A percentile compares a stretch with the other conserved stretches of the same genome.
Evolutionary conservation across 2,113 vertebrate species (phyloP).

Genomic region (Fulica atra): DNA sequence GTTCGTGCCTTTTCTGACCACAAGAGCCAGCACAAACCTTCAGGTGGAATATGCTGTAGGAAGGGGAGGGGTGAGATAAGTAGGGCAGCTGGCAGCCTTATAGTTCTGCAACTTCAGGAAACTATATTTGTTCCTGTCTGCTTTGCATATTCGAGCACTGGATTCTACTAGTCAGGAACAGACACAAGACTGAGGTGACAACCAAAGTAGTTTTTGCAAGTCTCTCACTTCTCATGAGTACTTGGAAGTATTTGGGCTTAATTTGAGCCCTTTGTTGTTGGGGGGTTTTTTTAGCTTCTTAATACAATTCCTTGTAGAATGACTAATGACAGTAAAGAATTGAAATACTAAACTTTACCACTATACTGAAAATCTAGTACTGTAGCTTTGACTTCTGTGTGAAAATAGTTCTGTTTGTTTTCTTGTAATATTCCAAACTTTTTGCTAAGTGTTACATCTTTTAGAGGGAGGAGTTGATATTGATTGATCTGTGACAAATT

Average conservation of each 20-base stretch:
- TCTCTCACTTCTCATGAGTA: fast-evolving
- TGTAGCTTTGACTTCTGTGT: background rate
- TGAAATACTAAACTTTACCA: background rate
- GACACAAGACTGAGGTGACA: background rate
- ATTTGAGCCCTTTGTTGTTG: background rate
- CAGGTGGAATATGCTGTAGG: background rate
- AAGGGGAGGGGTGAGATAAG: background rate
- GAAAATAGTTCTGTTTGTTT: background rate
- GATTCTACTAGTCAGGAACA: background rate
- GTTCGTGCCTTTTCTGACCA: background rate
- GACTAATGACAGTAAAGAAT: background rate
- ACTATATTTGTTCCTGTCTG: background rate
- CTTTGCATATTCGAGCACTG: background rate
- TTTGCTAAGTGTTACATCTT: background rate
- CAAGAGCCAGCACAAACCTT: background rate
- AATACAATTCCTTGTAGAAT: background rate
- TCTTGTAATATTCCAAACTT: background rate
- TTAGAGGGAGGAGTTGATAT: background rate
- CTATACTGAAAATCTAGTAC: background rate
- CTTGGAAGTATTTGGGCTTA: background rate
- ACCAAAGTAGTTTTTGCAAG: background rate
- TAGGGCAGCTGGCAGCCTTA: background rate
- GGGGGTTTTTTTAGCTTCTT: background rate
- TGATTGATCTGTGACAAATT: background rate
- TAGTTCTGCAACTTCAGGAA: background rate